Evolutionary conservation across 2,888 invertebrate species (phyloP).

Genomic region (Cantharis rufa): DNA sequence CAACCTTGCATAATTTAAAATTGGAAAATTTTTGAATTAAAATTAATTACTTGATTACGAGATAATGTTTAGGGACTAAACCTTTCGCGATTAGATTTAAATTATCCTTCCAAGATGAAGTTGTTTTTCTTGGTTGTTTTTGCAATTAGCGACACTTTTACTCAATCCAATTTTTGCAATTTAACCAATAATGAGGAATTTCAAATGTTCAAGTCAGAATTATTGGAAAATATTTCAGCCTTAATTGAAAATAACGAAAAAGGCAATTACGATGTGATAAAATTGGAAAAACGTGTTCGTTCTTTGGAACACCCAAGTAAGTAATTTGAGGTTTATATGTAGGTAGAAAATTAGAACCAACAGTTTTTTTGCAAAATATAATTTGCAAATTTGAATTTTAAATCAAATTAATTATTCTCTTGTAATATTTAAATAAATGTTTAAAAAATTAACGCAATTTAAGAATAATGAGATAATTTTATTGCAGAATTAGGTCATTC

Average conservation of each 20-base stretch:
- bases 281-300: conserved; percentile 66
- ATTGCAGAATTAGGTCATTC: not conserved
- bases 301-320: conserved; percentile 73
- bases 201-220: conserved; percentile 37
- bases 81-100: not conserved
- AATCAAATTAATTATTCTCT: not conserved
- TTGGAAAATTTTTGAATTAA: not conserved
- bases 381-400: not conserved
- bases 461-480: not conserved
- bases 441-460: not conserved
- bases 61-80: not conserved
- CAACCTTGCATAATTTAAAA: not conserved
- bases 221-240: not conserved
- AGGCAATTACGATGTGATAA: conserved; percentile 49
- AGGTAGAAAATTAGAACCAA: not conserved
- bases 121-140: too few relatives aligned
- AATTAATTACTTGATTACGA: not conserved
- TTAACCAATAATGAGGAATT: conserved; percentile 52
- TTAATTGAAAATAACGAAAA: conserved; percentile 8
- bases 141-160: not conserved
- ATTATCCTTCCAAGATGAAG: not conserved
- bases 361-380: not conserved
- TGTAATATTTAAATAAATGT: not conserved
- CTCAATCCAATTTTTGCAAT: not conserved
- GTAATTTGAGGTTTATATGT: conserved; percentile 12